These are phyloP conservation scores for Nephrotoma flavescens DNA, from an alignment of 2,888 invertebrate species.

Conservation along the genomic window DNA sequence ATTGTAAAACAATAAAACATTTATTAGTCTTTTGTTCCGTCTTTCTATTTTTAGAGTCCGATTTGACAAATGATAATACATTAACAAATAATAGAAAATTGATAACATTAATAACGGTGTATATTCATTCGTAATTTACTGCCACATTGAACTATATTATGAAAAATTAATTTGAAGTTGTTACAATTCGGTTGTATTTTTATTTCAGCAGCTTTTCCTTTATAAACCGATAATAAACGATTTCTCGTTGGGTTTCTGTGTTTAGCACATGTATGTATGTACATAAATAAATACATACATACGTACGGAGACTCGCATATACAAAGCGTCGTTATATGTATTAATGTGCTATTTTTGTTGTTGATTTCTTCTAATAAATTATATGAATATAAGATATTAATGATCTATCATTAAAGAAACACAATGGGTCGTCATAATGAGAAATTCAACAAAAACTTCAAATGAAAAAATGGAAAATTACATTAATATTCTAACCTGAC, in stretches of 20 bases:
- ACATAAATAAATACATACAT: neutral
- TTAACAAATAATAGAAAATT: neutral
- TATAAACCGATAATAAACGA: neutral
- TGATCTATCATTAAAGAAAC: neutral
- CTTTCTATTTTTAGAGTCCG: neutral
- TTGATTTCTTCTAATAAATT: neutral
- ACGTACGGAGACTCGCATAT: no score
- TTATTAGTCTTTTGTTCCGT: neutral
- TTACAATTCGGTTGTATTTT: neutral
- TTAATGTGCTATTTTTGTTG: neutral
- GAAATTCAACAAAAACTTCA: neutral
- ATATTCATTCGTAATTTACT: neutral
- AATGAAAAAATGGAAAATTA: neutral
- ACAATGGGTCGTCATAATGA: neutral
- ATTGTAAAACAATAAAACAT: neutral
- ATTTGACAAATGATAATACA: neutral
- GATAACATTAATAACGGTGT: neutral
- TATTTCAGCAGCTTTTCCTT: neutral
- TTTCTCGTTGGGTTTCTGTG: neutral
- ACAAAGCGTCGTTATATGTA: no score
- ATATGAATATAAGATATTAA: neutral
- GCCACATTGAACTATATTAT: neutral
- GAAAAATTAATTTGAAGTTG: neutral
- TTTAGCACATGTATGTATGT: neutral
- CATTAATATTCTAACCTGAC: neutral